phyloP scores from a whole-genome alignment of 2,113 vertebrate species.

The Egretta garzetta region DNA sequence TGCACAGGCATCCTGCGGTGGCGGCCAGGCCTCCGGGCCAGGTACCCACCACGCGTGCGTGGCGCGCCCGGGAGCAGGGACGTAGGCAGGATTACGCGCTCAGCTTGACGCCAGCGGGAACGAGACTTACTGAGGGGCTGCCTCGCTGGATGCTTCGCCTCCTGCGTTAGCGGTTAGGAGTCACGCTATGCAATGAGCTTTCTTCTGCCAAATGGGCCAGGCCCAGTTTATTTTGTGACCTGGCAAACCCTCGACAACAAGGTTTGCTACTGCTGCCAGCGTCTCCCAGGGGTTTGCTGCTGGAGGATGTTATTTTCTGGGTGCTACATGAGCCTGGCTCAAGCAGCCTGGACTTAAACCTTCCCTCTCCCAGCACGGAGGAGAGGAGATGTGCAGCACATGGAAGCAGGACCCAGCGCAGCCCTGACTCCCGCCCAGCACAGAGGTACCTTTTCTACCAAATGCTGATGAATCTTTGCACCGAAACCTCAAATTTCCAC shows the following conservation, averaged over 20 bases:
- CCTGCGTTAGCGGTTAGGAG: background rate
- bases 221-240: background rate
- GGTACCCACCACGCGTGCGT: rapidly evolving
- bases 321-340: background rate
- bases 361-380: background rate
- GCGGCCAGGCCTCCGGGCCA: rapidly evolving
- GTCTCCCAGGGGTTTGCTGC: background rate
- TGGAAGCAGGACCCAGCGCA: background rate
- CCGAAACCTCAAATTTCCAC: rapidly evolving
- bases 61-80: background rate
- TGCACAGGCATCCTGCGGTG: rapidly evolving
- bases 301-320: background rate
- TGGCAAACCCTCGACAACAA: background rate
- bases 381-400: background rate
- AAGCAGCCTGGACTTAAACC: background rate
- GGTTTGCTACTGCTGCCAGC: background rate
- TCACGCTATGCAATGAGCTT: background rate
- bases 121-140: background rate
- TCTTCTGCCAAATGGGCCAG: background rate
- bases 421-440: background rate
- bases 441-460: background rate
- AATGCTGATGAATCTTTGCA: background rate
- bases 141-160: rapidly evolving
- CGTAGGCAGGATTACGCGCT: rapidly evolving
- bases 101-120: background rate